Base-by-base conservation (phyloP, 2,797 vertebrate species). In the Silurus aristotelis region DNA sequence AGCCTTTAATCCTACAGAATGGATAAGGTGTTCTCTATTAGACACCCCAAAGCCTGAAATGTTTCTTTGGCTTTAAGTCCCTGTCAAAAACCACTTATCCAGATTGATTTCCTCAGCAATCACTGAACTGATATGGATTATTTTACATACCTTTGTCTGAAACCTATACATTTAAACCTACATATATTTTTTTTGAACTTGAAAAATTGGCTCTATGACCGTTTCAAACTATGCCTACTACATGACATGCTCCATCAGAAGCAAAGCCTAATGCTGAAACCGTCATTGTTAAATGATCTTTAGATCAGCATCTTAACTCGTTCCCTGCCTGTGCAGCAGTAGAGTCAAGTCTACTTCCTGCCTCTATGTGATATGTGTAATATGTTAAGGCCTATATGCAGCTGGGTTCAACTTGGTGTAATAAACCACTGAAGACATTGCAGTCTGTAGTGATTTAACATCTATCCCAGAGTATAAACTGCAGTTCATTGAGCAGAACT, bases 191-290 rank as follows among this genome's bases (percentile, higher is more conserved):
- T 55, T 8, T 17, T 83, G 13, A 64, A 8, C 20, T 48, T 90
- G 89, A 91, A 82, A 90, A 89, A 52, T 6, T 52, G 43, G 7
- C 80, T 90, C 84, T 91, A 87, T 84, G 91, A 61, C 31, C 93
- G 95, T 95, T 94, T 92, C 92, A 93, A 95, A 93, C 93, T 95
- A 94, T 92, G 94, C 92, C 93, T 15, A 90, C 89, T 94, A 92
- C 93, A 95, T 91, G 94, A 94, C 93, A 94, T 94, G 93, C 94
- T 94, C n/a, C 27, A 19, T 92, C 83, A 91, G 91, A 94, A 91
- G 68, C 90, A 91, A 90, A 86, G 83, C 76, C 48, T 55, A 63
- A 60, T 20, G 15, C 92, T 92, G 93, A 94, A 94, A 60, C 79
- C 91, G 91, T 93, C 67, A 77, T 92, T 91, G 92, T 90, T 93